Conservation (phyloP, 2,888 invertebrate species). For the Acanthosepion esculentum region DNA sequence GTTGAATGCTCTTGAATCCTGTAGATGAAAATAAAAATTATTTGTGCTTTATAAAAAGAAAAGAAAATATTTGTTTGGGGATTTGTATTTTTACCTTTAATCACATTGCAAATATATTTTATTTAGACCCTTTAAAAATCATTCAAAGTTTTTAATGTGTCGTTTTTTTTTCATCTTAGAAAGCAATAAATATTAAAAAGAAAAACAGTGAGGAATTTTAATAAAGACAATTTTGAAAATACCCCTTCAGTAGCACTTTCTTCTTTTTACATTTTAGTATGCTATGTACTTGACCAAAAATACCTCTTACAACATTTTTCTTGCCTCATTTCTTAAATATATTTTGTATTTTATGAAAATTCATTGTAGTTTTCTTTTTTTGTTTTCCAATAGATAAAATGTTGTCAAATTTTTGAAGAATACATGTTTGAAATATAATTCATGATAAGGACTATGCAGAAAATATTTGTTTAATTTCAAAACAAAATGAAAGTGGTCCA, state of each 20-base stretch:
- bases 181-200: background rate
- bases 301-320: background rate
- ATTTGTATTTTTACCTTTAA: no score
- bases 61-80: no score
- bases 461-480: background rate
- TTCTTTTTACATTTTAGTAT: background rate
- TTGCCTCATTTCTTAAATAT: background rate
- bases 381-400: no score
- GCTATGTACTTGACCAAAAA: background rate
- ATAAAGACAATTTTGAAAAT: background rate
- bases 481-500: background rate
- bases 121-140: no score
- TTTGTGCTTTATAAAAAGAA: no score
- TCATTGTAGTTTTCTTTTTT: background rate
- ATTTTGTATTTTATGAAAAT: background rate
- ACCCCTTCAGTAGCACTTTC: background rate
- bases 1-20: no score
- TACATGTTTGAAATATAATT: background rate
- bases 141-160: no score
- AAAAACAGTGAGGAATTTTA: background rate
- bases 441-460: background rate
- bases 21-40: no score
- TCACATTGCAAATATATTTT: no score
- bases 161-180: background rate
- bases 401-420: background rate